These are phyloP conservation scores for Xylota segnis DNA, from an alignment of 2,888 invertebrate species.

Conservation along the genomic window DNA sequence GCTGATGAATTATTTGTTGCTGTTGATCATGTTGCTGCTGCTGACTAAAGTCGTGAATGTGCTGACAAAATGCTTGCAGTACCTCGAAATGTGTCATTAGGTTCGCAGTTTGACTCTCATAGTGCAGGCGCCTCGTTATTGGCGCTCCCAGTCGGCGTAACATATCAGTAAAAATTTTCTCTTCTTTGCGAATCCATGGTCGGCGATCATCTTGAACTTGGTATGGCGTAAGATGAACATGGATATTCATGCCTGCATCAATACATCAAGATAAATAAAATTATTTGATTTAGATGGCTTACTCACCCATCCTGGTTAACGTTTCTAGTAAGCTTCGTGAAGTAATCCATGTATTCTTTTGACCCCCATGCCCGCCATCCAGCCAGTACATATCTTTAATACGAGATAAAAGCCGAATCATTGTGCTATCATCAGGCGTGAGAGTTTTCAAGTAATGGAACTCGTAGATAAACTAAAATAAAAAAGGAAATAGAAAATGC, in stretches of 20 bases:
- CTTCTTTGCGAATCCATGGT: conserved; percentile 94
- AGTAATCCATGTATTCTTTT: conserved; percentile 95
- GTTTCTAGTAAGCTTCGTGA: conserved; percentile 90
- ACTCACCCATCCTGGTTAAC: conserved; percentile 89
- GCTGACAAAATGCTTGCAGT: conserved; percentile 87
- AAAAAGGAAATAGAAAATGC: conserved; percentile 2
- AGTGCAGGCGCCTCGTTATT: conserved; percentile 88
- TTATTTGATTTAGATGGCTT: conserved; percentile 19
- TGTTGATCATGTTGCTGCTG: conserved; percentile 79
- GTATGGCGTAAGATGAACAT: conserved; percentile 95
- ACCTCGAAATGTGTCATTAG: conserved; percentile 92
- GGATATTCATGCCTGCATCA: conserved; percentile 88
- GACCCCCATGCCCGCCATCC: conserved; percentile 96
- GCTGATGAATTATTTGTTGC: conserved; percentile 78
- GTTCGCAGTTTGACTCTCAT: conserved; percentile 85
- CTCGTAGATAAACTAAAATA: conserved; percentile 90
- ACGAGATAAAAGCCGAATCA: conserved; percentile 88
- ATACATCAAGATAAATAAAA: neutral
- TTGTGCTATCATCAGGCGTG: conserved; percentile 87
- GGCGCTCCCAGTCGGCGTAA: conserved; percentile 89
- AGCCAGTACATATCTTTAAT: conserved; percentile 94
- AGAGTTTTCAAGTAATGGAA: conserved; percentile 90
- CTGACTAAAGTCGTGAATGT: conserved; percentile 82
- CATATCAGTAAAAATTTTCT: conserved; percentile 89
- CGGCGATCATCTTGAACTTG: conserved; percentile 92